A percentile compares a stretch with the other conserved stretches of the same genome.
These are phyloP conservation scores for Daboia siamensis DNA, from an alignment of 2,113 vertebrate species.

Conservation along the genomic window DNA sequence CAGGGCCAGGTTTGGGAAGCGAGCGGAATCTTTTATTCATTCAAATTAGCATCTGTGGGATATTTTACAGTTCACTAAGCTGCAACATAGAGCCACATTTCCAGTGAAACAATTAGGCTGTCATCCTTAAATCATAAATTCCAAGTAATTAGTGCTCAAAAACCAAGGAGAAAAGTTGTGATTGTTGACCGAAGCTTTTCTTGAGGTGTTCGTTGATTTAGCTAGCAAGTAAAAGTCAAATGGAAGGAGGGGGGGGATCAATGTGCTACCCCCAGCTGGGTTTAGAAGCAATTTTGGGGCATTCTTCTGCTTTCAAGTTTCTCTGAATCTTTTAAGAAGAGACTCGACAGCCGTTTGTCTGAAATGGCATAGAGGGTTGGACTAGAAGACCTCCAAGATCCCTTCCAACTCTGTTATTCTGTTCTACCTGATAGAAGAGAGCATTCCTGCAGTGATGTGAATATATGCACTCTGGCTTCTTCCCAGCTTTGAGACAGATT, in stretches of 20 bases:
- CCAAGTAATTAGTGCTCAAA: neutral
- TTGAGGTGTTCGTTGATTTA: neutral
- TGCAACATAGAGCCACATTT: neutral
- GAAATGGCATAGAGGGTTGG: too few species aligned
- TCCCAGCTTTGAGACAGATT: neutral
- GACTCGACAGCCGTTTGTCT: too few species aligned
- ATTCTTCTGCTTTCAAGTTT: neutral
- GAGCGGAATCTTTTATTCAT: neutral
- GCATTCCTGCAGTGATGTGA: neutral
- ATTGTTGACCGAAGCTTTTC: neutral
- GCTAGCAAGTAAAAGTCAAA: neutral
- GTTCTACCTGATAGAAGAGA: neutral
- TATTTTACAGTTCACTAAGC: constrained; percentile 23
- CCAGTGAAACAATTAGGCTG: constrained; percentile 12
- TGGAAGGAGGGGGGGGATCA: neutral
- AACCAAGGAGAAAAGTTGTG: neutral
- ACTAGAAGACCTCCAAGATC: too few species aligned
- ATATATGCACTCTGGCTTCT: neutral
- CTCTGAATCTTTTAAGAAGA: neutral
- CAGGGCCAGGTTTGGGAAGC: neutral
- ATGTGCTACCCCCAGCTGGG: neutral
- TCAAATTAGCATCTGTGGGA: constrained; percentile 7
- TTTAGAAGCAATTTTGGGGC: neutral
- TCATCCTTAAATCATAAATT: constrained; percentile 14
- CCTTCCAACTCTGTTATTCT: neutral